Conservation (phyloP, 2,888 invertebrate species). For the Lapara coniferarum region DNA sequence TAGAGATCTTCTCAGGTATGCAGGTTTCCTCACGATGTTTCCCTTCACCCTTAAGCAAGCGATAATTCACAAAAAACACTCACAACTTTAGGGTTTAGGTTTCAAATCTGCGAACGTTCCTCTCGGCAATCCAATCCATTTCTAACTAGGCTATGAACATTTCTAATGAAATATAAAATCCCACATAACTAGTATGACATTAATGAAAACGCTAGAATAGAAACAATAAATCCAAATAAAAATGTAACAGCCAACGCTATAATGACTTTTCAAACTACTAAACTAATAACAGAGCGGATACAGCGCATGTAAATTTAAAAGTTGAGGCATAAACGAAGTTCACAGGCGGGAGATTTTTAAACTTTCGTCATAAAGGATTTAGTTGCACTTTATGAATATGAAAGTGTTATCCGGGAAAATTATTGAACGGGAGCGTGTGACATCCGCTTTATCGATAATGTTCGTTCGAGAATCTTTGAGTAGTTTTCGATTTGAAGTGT, state of each 20-base stretch:
- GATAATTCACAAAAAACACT: too few species aligned
- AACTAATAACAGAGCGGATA: conserved; percentile 57
- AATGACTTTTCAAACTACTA: conserved; percentile 44
- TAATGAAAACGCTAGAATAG: too few species aligned
- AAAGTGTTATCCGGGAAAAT: conserved; percentile 57
- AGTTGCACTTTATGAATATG: conserved; percentile 71
- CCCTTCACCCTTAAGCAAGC: too few species aligned
- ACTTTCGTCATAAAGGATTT: conserved; percentile 75
- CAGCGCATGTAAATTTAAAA: conserved; percentile 48
- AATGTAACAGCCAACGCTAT: conserved; percentile 27
- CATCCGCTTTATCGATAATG: conserved; percentile 7
- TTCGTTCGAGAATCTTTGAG: background rate
- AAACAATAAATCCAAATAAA: background rate
- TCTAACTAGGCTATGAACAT: too few species aligned
- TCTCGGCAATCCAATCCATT: too few species aligned
- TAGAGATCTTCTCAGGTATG: too few species aligned
- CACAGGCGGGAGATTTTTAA: conserved; percentile 63
- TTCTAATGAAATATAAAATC: too few species aligned
- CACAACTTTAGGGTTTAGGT: too few species aligned
- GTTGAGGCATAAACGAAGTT: conserved; percentile 11
- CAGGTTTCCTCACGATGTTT: too few species aligned
- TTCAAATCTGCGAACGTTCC: too few species aligned
- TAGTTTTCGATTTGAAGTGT: too few species aligned
- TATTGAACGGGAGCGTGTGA: conserved; percentile 43
- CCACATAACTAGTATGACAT: background rate